These are phyloP conservation scores for Gallinago solitaria DNA, from an alignment of 2,797 vertebrate genomes.

Conservation along the genomic window DNA sequence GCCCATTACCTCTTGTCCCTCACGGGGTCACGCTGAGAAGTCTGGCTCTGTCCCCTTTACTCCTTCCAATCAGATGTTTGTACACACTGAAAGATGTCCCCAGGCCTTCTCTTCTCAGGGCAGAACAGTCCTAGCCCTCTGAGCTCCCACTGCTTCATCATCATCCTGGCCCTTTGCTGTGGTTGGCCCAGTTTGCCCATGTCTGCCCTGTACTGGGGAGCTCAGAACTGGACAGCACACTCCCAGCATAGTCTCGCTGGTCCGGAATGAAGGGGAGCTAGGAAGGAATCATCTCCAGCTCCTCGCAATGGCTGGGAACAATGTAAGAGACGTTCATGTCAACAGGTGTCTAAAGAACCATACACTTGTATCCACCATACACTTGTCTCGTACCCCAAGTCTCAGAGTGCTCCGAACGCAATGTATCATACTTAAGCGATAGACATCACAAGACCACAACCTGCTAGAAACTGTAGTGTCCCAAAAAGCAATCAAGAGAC, in stretches of 20 bases:
- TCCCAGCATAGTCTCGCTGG: not conserved
- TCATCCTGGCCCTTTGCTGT: not conserved
- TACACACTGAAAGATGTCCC: not conserved
- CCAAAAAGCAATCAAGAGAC: not conserved
- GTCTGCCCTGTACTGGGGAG: too few relatives aligned
- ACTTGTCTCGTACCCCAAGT: not conserved
- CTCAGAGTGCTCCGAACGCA: not conserved
- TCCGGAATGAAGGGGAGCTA: not conserved
- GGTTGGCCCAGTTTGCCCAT: rapidly evolving
- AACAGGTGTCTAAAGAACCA: not conserved
- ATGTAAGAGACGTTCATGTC: not conserved
- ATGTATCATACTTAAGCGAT: too few relatives aligned
- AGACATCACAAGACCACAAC: not conserved
- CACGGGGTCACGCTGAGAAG: not conserved
- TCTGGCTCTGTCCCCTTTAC: not conserved
- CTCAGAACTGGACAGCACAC: not conserved
- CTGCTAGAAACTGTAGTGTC: not conserved
- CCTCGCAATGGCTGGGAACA: rapidly evolving
- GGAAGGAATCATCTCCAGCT: not conserved
- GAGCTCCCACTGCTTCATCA: not conserved
- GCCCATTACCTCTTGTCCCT: not conserved
- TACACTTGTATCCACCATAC: not conserved
- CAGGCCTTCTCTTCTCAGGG: not conserved
- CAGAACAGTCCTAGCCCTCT: not conserved
- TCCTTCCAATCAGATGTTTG: not conserved